These are phyloP conservation scores for Pseudorhiza aurosa DNA, from an alignment of 30 jellyfish, hydroid and myxozoan genomes.

Conservation along the genomic window DNA sequence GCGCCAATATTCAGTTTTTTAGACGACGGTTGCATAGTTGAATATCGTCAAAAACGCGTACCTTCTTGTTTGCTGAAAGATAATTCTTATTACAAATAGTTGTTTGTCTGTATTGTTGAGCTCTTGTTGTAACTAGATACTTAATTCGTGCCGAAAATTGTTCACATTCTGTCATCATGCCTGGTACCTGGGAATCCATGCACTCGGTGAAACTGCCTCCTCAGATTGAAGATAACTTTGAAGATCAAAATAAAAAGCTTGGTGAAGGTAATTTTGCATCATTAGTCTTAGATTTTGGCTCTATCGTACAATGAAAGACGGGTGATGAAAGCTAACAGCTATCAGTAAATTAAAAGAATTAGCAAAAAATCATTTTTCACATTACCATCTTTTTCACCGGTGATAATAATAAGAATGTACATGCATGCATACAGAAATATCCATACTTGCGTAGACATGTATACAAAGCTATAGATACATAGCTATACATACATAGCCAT, in stretches of 20 bases:
- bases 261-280: conserved; percentile 99
- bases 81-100: neutral
- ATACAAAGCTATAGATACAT: too few species aligned
- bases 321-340: too few species aligned
- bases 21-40: conserved; percentile 10
- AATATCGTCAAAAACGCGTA: neutral
- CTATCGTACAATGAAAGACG: too few species aligned
- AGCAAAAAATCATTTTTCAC: too few species aligned
- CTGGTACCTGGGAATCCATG: conserved; percentile 59
- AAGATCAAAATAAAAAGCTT: conserved; percentile 70
- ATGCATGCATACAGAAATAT: too few species aligned
- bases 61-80: conserved; percentile 15
- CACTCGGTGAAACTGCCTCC: conserved; percentile 62
- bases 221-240: conserved; percentile 59
- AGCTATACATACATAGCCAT: too few species aligned
- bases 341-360: too few species aligned
- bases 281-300: too few species aligned
- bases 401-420: too few species aligned
- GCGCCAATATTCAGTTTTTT: conserved; percentile 51
- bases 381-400: too few species aligned
- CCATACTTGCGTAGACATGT: too few species aligned
- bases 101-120: neutral
- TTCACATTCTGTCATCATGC: conserved; percentile 24
- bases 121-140: neutral
- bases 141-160: neutral